phyloP scores from a whole-genome alignment of 2,113 vertebrate species.

The Oceanites oceanicus region DNA sequence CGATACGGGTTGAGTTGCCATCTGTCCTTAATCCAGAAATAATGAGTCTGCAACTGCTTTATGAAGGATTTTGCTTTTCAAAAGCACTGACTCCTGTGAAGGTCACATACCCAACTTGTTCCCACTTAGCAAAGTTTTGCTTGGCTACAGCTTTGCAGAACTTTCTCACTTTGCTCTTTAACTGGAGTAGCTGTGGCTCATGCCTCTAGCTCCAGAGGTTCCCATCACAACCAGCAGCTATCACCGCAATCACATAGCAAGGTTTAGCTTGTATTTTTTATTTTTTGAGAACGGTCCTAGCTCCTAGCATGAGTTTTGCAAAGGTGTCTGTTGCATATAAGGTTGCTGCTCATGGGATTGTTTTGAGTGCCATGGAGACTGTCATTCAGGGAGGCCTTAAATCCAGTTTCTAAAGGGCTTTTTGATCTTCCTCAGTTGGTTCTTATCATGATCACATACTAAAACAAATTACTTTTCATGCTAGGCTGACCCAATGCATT shows the following conservation, averaged over 20 bases:
- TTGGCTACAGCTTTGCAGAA: background rate
- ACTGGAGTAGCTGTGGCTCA: background rate
- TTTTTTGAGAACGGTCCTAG: background rate
- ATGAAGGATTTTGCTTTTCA: background rate
- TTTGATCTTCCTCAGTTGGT: background rate
- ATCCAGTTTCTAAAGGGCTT: background rate
- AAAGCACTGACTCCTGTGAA: background rate
- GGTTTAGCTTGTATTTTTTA: background rate
- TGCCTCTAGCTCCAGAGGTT: background rate
- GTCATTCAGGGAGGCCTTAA: background rate
- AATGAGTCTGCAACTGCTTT: background rate
- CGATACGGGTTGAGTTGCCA: background rate
- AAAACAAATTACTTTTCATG: constrained; percentile 34
- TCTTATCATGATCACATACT: background rate
- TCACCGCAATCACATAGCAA: background rate
- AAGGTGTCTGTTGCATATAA: background rate
- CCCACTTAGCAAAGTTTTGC: background rate
- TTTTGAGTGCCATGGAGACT: background rate
- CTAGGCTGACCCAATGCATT: background rate
- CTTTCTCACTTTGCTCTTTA: background rate
- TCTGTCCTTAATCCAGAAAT: constrained; percentile 52
- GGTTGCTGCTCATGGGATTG: background rate
- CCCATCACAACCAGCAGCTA: background rate
- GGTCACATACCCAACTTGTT: background rate
- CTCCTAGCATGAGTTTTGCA: background rate